phyloP scores from a whole-genome alignment of 2,113 vertebrate genomes.

The Hippocampus guttulatus region DNA sequence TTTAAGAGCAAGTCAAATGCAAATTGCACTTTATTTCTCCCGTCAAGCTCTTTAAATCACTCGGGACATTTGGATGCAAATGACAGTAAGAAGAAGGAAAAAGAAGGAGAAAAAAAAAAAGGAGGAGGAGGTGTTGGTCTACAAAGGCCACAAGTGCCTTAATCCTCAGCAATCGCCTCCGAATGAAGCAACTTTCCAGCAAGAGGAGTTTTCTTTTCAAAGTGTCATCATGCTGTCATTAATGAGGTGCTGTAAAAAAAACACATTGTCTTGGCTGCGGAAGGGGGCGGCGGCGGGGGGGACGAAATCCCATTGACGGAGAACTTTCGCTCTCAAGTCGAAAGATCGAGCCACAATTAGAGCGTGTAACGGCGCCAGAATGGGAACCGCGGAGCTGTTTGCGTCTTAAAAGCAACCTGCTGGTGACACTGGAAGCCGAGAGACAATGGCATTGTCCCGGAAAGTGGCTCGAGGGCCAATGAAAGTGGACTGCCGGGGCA shows the following conservation, averaged over 20 bases:
- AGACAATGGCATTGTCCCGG: slow-evolving; percentile 44
- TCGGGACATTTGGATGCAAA: slow-evolving; percentile 59
- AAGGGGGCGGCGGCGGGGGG: slow-evolving; percentile 16
- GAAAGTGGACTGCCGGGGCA: neutral
- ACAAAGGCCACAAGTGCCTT: slow-evolving; percentile 41
- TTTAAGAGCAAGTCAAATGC: slow-evolving; percentile 33
- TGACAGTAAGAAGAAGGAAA: slow-evolving; percentile 39
- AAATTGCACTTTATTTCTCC: slow-evolving; percentile 34
- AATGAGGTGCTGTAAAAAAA: slow-evolving; percentile 76
- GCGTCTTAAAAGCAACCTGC: slow-evolving; percentile 72
- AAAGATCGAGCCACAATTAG: slow-evolving; percentile 67
- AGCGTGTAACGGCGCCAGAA: slow-evolving; percentile 54
- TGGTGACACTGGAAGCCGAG: slow-evolving; percentile 40
- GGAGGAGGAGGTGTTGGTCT: slow-evolving; percentile 22
- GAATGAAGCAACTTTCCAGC: slow-evolving; percentile 60
- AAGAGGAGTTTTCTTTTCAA: slow-evolving; percentile 55
- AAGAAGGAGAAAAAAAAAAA: slow-evolving; percentile 30
- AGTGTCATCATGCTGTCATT: slow-evolving; percentile 63
- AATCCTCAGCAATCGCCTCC: slow-evolving; percentile 61
- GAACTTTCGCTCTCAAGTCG: slow-evolving; percentile 66
- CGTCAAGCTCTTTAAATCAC: slow-evolving; percentile 36
- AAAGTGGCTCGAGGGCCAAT: neutral
- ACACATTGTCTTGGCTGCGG: slow-evolving; percentile 61
- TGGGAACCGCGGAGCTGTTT: slow-evolving; percentile 73
- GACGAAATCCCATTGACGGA: slow-evolving; percentile 65